A percentile compares a stretch with the other conserved stretches of the same genome.
phyloP scores from a whole-genome alignment of 2,113 vertebrate species.

The Plotosus lineatus region DNA sequence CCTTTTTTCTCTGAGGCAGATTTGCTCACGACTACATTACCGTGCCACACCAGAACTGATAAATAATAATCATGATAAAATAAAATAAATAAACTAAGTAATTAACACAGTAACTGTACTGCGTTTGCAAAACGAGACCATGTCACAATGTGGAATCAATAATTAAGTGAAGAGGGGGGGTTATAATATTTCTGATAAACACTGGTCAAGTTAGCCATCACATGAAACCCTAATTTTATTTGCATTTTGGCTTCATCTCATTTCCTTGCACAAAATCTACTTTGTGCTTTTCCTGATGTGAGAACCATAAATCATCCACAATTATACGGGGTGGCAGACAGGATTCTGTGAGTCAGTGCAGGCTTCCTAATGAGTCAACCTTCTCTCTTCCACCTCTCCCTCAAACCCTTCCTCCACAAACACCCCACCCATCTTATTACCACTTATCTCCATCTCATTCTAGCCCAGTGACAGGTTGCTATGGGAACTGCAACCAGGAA shows the following conservation, averaged over 20 bases:
- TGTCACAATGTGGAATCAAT: not conserved
- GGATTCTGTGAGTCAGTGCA: not conserved
- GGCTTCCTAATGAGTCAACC: not conserved
- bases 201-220: not conserved
- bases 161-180: not conserved
- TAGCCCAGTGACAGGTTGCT: constrained; percentile 4
- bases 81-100: not conserved
- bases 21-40: too few species aligned
- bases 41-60: too few species aligned
- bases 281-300: not conserved
- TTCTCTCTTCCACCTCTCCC: not conserved
- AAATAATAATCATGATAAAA: too few species aligned
- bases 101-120: not conserved
- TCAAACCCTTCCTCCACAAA: not conserved
- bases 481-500: constrained; percentile 12
- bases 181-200: not conserved
- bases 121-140: not conserved
- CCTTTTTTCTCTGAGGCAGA: too few species aligned
- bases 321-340: not conserved
- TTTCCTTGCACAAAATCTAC: not conserved
- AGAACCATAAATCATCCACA: constrained; percentile 8
- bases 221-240: not conserved
- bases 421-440: not conserved
- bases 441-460: constrained; percentile 1
- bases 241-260: not conserved